Conservation (phyloP, 92 coral and sea anemone genomes). For the Nematostella vectensis region DNA sequence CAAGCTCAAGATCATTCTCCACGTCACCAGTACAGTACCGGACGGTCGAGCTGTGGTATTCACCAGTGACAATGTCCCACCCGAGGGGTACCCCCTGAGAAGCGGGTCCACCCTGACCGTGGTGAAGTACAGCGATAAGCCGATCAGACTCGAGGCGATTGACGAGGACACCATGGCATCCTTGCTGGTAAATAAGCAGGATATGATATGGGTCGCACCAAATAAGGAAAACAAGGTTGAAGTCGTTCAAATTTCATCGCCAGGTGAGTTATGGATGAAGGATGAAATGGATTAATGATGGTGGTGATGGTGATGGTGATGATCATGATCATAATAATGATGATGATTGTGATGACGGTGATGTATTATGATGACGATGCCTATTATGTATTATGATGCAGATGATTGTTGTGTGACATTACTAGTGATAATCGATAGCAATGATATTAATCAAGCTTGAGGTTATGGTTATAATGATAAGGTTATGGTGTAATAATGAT, state of each 20-base stretch:
- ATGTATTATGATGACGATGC: too few species aligned
- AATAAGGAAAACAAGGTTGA: conserved; percentile 38
- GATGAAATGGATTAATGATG: too few species aligned
- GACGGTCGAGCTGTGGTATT: conserved; percentile 50
- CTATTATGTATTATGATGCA: too few species aligned
- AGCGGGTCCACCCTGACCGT: conserved; percentile 46
- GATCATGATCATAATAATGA: too few species aligned
- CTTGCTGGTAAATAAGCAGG: conserved; percentile 56
- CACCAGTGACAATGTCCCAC: conserved; percentile 74
- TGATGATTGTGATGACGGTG: too few species aligned
- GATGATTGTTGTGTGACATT: too few species aligned
- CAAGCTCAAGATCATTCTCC: conserved; percentile 42
- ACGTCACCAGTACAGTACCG: conserved; percentile 65
- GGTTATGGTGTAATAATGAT: too few species aligned
- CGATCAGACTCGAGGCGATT: conserved; percentile 61
- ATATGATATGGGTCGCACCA: conserved; percentile 48
- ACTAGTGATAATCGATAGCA: too few species aligned
- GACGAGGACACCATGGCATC: conserved; percentile 65
- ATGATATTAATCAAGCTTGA: too few species aligned
- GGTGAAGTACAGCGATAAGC: conserved; percentile 30
- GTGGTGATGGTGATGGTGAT: too few species aligned
- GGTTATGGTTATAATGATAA: too few species aligned
- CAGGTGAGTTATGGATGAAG: conserved; percentile 53
- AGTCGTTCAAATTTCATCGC: conserved; percentile 20
- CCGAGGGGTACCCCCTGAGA: conserved; percentile 48